Evolutionary conservation across 2,113 vertebrate genomes (phyloP), one percentile per base, ranked within the genome.

Genomic region (Cynocephalus volans): DNA sequence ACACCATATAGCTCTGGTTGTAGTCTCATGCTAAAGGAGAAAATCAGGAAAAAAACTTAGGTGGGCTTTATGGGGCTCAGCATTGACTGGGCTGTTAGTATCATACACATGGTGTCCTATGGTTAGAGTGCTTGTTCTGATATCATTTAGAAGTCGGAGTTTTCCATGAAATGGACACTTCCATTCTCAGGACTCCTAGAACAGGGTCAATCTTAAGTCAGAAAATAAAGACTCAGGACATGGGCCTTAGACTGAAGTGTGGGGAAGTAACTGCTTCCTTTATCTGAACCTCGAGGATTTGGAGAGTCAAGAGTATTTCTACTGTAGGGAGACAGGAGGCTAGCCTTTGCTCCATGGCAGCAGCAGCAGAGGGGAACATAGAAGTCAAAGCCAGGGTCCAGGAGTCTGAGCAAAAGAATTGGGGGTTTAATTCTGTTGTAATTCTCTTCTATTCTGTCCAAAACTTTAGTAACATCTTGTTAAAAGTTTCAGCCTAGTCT

Each of bases 391-490:
- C 19, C 1, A 7, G 84, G 23, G 54, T 36, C 81, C 94, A 82
- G 58, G 89, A 88, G 82, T 96, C 54, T 73, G 79, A 88, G 60
- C 33, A 54, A 28, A 88, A 85, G 50, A 45, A 82, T 21, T 82
- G 76, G 24, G 36, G 69, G 79, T 56, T 97, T 92, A 80, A 76
- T 36, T 92, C 24, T 96, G 75, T 70, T 93, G 36, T 86, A 85
- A 93, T 82, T 85, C 28, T 97, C 89, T 85, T 56, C 11, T 87
- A 31, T 76, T 80, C 72, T 93, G 48, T 73, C 56, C 28, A 90
- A 75, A 26, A 11, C 31, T 92, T 96, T 80, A 84, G 64, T 84
- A 58, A 91, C 8, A n/a, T 64, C 56, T 69, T 28, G 41, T 75
- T 60, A 52, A 24, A 72, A 82, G 33, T 88, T 76, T 89, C 24